Conservation (phyloP, 2,113 vertebrate species). For the Gracilinanus agilis region DNA sequence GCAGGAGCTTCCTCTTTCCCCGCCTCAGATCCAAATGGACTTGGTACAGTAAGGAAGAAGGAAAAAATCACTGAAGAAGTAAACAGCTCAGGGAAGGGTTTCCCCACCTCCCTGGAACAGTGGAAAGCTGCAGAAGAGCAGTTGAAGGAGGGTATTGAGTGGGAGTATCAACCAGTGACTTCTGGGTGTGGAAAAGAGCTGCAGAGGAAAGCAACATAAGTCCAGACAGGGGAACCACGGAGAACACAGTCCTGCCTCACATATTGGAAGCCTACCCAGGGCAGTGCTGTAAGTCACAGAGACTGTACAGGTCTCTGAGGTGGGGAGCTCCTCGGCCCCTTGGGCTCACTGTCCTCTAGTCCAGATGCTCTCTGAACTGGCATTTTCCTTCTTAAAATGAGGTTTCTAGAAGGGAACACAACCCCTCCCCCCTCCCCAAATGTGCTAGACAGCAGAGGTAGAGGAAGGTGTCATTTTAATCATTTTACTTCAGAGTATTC, state of each 20-base stretch:
- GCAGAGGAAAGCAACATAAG: neutral
- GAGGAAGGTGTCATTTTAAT: neutral
- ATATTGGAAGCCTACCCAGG: neutral
- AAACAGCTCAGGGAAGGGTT: no score
- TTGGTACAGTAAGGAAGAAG: neutral
- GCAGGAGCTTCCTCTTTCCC: neutral
- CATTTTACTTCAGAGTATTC: no score
- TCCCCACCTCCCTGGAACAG: neutral
- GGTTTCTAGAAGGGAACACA: neutral
- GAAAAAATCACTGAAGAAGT: neutral
- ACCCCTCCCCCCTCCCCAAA: neutral
- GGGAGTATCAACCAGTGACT: neutral
- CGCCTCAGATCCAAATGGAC: neutral
- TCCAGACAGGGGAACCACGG: neutral
- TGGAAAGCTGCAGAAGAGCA: neutral
- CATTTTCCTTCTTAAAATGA: neutral
- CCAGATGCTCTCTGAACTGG: neutral
- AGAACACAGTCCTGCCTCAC: neutral
- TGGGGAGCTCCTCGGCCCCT: neutral
- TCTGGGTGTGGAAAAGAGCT: neutral
- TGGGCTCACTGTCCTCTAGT: neutral
- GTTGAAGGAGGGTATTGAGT: neutral
- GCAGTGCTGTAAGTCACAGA: neutral
- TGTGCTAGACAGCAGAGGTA: neutral
- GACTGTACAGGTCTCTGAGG: neutral